phyloP scores from a whole-genome alignment of 2,888 invertebrate genomes.

The Mythimna ferrago region DNA sequence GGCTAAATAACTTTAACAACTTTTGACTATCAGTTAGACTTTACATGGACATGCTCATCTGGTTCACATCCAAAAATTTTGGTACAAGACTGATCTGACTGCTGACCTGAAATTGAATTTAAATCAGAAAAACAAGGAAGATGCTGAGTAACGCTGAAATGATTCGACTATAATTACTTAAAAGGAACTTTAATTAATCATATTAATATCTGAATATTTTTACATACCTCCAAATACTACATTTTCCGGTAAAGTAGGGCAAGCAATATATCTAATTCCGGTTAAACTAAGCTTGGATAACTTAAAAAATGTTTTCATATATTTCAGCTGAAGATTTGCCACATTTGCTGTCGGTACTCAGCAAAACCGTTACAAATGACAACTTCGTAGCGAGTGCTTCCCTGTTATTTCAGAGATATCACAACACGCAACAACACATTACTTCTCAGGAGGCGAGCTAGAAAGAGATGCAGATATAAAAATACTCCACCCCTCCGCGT shows the following conservation, averaged over 20 bases:
- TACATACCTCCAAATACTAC: too few relatives aligned
- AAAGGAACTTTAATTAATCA: too few relatives aligned
- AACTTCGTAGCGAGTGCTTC: slow-evolving; percentile 90
- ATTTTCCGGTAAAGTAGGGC: too few relatives aligned
- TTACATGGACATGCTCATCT: too few relatives aligned
- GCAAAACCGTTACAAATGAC: slow-evolving; percentile 90
- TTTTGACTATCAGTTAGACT: too few relatives aligned
- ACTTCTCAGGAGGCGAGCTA: slow-evolving; percentile 86
- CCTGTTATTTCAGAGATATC: slow-evolving; percentile 91
- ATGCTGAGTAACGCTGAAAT: too few relatives aligned
- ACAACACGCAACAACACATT: slow-evolving; percentile 91
- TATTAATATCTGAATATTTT: too few relatives aligned
- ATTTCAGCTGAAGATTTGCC: slow-evolving; percentile 24
- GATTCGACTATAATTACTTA: too few relatives aligned
- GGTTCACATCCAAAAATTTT: neutral
- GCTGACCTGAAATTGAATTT: neutral
- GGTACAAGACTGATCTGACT: neutral
- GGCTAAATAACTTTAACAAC: too few relatives aligned
- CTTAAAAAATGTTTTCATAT: too few relatives aligned
- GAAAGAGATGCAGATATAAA: slow-evolving; percentile 83
- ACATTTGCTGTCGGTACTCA: slow-evolving; percentile 77
- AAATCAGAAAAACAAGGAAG: too few relatives aligned
- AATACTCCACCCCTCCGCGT: slow-evolving; percentile 75
- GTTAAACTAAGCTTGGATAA: neutral
- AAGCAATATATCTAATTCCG: neutral